Percentiles rank a stretch among this genome's conserved stretches.
Conservation (phyloP, 64 coral and sea anemone genomes). For the Orbicella faveolata region DNA sequence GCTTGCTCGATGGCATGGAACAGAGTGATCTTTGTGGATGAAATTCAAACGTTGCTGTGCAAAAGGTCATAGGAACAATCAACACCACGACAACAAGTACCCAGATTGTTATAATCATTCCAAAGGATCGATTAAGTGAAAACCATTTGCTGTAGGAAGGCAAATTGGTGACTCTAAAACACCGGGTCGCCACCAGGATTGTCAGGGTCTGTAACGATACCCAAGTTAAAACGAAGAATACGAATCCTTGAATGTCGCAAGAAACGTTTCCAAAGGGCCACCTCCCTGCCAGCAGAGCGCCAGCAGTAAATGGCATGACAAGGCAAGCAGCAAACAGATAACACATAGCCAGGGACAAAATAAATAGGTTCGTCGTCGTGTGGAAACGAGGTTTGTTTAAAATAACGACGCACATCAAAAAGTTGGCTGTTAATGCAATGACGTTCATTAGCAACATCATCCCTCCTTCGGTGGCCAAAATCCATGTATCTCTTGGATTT, state of each 20-base stretch:
- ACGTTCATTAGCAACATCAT: slow-evolving; percentile 17
- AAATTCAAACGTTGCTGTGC: neutral
- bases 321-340: neutral
- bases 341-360: neutral
- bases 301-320: neutral
- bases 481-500: neutral
- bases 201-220: neutral
- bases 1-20: neutral
- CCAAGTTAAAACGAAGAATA: neutral
- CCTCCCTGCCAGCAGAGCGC: neutral
- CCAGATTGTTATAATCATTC: slow-evolving; percentile 13
- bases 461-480: neutral
- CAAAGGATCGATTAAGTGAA: neutral
- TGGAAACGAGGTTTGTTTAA: slow-evolving; percentile 17
- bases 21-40: neutral
- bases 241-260: slow-evolving; percentile 29
- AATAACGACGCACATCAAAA: slow-evolving; percentile 12
- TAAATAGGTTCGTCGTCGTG: slow-evolving; percentile 3
- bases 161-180: neutral
- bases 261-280: slow-evolving; percentile 5
- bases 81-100: neutral
- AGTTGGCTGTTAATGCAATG: neutral
- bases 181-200: neutral
- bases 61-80: neutral
- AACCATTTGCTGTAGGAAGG: slow-evolving; percentile 10